Evolutionary conservation across 1,140 invertebrate species (phyloP), one percentile per base, ranked within the genome.

Genomic region (Drosophila lini): DNA sequence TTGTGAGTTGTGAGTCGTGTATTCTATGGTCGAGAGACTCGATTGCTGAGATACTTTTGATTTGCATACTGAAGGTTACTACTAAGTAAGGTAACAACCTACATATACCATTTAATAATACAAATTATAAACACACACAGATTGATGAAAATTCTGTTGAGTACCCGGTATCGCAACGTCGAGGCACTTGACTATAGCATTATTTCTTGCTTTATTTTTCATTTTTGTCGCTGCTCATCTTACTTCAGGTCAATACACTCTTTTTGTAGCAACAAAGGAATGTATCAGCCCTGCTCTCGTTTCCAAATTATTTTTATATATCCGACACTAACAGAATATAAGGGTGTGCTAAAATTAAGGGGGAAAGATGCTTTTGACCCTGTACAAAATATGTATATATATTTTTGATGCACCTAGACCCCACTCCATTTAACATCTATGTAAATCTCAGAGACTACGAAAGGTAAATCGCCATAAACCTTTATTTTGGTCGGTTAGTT

Each of bases 201-300:
- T 53, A 36, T 15, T 22, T 52, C 16, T 52, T 36, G 32, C 6
- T 36, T 53, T 53, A 22, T 53, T 59, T 70, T 74, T 62, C 52
- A 61, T 61, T 55, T 32, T 25, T 56, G 52, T 34, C 38, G 34
- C 25, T 61, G 50, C 50, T 53, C 50, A 2, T 32, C 7, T 41
- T 60, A 65, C 70, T 73, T 60, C 40, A 44, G 80, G 80, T 83
- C 80, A 83, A 84, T 71, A 75, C 40, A 56, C 80, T 63, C 36
- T 41, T 65, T 56, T 53, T 4, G 44, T 48, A 65, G 62, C 41
- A 63, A 59, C 61, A 59, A 55, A 36, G 50, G 32, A 53, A 53
- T 53, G 50, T 53, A 53, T 53, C 50, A 53, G 50, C 32, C 50
- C 50, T 53, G 50, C 50, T 53, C 50, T 53, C 32, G 50, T 53